These are phyloP conservation scores for Heliothis subflexa DNA, from an alignment of 1,140 invertebrate species.

Conservation along the genomic window DNA sequence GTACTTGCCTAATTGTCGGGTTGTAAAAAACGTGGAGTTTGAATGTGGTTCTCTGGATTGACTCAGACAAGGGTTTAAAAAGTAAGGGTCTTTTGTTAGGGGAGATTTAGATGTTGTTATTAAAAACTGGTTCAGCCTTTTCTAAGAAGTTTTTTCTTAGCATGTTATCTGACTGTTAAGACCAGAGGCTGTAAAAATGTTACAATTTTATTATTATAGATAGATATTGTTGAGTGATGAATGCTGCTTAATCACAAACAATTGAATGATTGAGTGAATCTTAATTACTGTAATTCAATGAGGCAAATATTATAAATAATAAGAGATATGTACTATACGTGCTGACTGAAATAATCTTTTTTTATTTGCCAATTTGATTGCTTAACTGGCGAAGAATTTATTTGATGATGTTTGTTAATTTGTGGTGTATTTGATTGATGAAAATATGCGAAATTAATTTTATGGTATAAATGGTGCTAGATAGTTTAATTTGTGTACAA, in stretches of 20 bases:
- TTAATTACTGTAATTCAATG: background rate
- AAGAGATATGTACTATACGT: too few species aligned
- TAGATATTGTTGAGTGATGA: too few species aligned
- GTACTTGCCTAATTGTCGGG: slow-evolving; percentile 2
- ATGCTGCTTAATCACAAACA: too few species aligned
- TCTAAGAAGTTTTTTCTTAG: background rate
- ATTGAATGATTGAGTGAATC: background rate
- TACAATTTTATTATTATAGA: too few species aligned
- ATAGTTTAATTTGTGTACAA: slow-evolving; percentile 36
- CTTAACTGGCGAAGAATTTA: too few species aligned
- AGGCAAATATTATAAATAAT: too few species aligned
- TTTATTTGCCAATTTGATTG: too few species aligned
- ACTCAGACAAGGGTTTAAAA: background rate
- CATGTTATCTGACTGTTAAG: too few species aligned
- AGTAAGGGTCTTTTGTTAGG: background rate
- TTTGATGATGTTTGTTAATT: too few species aligned
- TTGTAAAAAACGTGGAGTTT: slow-evolving; percentile 25
- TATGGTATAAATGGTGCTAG: background rate
- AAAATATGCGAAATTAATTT: background rate
- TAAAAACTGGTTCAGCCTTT: background rate
- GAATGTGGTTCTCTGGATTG: slow-evolving; percentile 9
- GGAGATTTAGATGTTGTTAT: background rate
- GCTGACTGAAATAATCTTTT: too few species aligned
- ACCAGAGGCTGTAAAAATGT: too few species aligned
- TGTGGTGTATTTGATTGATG: background rate